Base-by-base conservation (phyloP, 2,888 invertebrate genomes). In the Polyploca ridens region DNA sequence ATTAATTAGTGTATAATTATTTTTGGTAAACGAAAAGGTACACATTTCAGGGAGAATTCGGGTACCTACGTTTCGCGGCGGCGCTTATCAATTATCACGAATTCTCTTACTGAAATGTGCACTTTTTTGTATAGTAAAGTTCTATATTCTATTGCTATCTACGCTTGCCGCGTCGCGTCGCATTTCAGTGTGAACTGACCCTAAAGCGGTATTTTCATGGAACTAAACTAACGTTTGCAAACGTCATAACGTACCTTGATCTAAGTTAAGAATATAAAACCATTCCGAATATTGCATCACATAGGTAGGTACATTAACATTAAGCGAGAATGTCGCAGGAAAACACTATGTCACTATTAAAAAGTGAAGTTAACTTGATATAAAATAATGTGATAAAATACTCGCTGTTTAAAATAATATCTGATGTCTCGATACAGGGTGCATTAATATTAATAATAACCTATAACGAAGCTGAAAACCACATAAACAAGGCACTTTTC, bases 331-430 rank as follows among this genome's bases (percentile, higher is more conserved):
- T 10, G 38, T 60, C 13, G 44, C 44, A 14, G 14, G 44, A 46
- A 13, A 13, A n/a, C 41, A 41, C 0, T 11, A 41, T 41, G 13
- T 83, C 83, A 75, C 84, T 88, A 85, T 88, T 64, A 79, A 82
- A 88, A 86, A 85, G 84, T 82, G 84, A 41, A 41, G 13, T 13
- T 27, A 41, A 79, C 78, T 77, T 76, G 71, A 71, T 73, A 73
- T 71, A 73, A 70, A 71, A 69, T 71, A 75, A 72, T 81, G 68
- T n/a, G 41, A 41, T 41, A 13, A 76, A 87, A 86, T 88, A 88
- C 86, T 89, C 87, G 83, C 77, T 81, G 74, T 78, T 83, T 71
- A 71, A 77, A 77, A 77, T 76, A 76, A 72, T 72, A 41, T 33
- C 49, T 61, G 64, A 69, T 67, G 62, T 61, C 66, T 67, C 65